Base-by-base conservation (phyloP, 1,140 invertebrate species). In the Philotrypesis tridentata region DNA sequence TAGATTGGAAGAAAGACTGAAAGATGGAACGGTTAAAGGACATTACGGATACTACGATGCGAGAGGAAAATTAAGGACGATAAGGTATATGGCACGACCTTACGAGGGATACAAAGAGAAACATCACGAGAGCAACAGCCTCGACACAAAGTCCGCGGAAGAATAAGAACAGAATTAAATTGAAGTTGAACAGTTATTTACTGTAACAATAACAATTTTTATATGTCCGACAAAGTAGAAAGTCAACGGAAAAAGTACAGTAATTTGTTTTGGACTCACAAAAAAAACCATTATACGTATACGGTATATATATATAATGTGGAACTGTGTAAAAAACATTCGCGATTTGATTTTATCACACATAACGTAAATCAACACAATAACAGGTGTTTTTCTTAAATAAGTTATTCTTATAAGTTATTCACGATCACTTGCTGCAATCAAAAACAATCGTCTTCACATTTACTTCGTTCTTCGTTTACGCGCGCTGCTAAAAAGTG, bases 21-120 rank as follows among this genome's bases (percentile, higher is more conserved):
- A 93, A 33, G 93, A 96, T 75, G 96, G 97, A 14, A 92, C 94
- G 37, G 95, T 97, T 6, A 95, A 94, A 86, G 96, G 97, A 6
- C 95, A 96, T 83, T 98, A 97, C 87, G 96, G 96, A 55, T 97
- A 95, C 88, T 94, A 95, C 83, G 96, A 97, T 88, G 95, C 95
- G 63, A 88, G 93, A 84, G 96, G 96, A 29, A 96, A 97, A 92
- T 92, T 97, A 27, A 93, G 95, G 79, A 93, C 96, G 5, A 94
- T 97, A 48, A 95, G 95, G 89, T 97, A 97, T 86, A 91, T 94
- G 81, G 95, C 96, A 9, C 93, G 95, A 85, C 96, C 96, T 1
- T 84, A 94, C 74, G 91, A 93, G 76, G 96, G 96, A 1, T 97
- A 96, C 87, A 92, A 94, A 84, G 94, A 91, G 73, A 87, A 87